Evolutionary conservation across 2,797 vertebrate species (phyloP).

Genomic region (Hyperoplus immaculatus): DNA sequence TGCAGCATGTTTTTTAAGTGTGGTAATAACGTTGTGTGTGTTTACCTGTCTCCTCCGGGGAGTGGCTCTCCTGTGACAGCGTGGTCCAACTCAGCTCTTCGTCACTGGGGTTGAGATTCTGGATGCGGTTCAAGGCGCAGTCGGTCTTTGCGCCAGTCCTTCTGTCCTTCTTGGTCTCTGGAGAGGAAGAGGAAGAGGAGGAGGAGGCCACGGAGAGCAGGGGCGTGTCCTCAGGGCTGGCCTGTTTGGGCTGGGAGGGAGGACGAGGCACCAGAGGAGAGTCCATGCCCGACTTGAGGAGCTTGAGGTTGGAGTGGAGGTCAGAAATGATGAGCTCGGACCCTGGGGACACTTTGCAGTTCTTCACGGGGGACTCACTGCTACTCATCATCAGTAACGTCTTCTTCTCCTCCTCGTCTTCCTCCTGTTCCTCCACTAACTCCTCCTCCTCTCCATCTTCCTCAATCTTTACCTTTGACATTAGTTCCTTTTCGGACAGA

Average conservation of each 20-base stretch:
- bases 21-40: not conserved
- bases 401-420: slow-evolving; percentile 68
- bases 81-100: slow-evolving; percentile 99
- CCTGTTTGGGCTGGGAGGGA: slow-evolving; percentile 76
- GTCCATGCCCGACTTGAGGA: slow-evolving; percentile 71
- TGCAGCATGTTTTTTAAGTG: slow-evolving; percentile 17
- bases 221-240: slow-evolving; percentile 89
- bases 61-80: slow-evolving; percentile 95
- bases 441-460: slow-evolving; percentile 66
- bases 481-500: slow-evolving; percentile 83
- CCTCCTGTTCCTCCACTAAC: slow-evolving; percentile 57
- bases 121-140: slow-evolving; percentile 96
- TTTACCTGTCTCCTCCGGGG: slow-evolving; percentile 93
- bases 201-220: slow-evolving; percentile 86
- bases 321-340: slow-evolving; percentile 68
- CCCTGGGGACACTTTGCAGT: slow-evolving; percentile 49
- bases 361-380: slow-evolving; percentile 54
- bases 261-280: slow-evolving; percentile 69
- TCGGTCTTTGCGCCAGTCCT: slow-evolving; percentile 97
- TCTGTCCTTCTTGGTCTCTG: slow-evolving; percentile 96
- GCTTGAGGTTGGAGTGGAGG: slow-evolving; percentile 70
- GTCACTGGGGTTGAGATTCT: slow-evolving; percentile 95
- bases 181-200: slow-evolving; percentile 91
- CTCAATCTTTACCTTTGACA: slow-evolving; percentile 75
- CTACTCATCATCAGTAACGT: slow-evolving; percentile 70